Evolutionary conservation across 2,888 invertebrate species (phyloP), one percentile per base, ranked within the genome.

Genomic region (Pardosa pseudoannulata): DNA sequence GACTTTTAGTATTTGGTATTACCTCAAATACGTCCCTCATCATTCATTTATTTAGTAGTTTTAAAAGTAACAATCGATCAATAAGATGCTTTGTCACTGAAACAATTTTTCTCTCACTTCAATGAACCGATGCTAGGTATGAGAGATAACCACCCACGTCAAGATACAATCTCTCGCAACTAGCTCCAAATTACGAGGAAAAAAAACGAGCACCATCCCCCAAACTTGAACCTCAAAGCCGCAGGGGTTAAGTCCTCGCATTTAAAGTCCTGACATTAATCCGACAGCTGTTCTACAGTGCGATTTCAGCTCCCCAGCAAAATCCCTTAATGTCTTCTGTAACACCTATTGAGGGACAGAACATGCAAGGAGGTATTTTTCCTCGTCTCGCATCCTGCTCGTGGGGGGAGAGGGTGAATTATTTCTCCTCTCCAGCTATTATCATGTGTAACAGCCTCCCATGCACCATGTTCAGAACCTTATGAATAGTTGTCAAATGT

Each of bases 201-300:
- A 46, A 46, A 46, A 46, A 46, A 2, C 16, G 2, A 9, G 46
- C 46, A 6, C 46, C 46, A 6, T 16, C 50, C 32, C 64, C 39
- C 9, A 3, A 5, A 31, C 23, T 56, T 70, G 6, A 32, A 67
- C 39, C 36, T 13, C 50, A 46, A n/a, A 65, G 73, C 67, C 80
- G 73, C 73, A 27, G 79, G 79, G 79, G 79, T 79, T 79, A 79
- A 80, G 67, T 50, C 46, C 73, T 64, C 80, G 28, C 80, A 65
- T 80, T 80, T 73, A 80, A 41, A 36, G 16, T 39, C 73, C 36
- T 80, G 80, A 80, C 80, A 73, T 67, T 80, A 80, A 80, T 80
- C 80, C 80, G 80, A 80, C 80, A 80, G 80, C 80, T 80, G 80
- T 67, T 80, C 73, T 50, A 67, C 46, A 31, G 31, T 7, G 11